phyloP scores from a whole-genome alignment of 2,797 vertebrate species.

The Onychomys leucogaster region DNA sequence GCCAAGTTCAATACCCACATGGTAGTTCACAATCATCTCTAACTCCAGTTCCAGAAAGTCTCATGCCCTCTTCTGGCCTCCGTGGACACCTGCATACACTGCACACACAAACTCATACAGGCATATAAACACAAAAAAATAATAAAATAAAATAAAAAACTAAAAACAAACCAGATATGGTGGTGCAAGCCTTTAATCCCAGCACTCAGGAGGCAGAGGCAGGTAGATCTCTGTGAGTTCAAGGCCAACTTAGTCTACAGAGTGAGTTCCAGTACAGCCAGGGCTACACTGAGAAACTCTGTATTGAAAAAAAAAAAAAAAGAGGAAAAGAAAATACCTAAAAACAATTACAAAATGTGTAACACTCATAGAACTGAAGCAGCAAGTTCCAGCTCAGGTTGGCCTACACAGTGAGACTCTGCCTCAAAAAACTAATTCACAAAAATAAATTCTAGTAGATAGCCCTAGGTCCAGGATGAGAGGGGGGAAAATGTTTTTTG shows the following conservation, averaged over 20 bases:
- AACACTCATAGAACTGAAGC: background rate
- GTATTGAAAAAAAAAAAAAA: background rate
- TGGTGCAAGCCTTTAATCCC: too few species aligned
- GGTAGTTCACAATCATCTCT: background rate
- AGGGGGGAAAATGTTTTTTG: background rate
- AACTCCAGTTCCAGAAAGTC: background rate
- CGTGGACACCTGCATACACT: background rate
- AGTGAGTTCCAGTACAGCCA: too few species aligned
- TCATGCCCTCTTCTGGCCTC: background rate
- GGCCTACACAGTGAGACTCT: background rate
- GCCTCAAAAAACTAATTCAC: background rate
- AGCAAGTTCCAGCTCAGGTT: background rate
- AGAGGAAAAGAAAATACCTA: background rate
- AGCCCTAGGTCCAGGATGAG: background rate
- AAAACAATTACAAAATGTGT: background rate
- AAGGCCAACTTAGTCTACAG: too few species aligned
- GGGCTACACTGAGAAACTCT: too few species aligned
- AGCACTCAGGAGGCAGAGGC: too few species aligned
- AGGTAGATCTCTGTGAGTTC: too few species aligned
- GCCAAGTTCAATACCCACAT: background rate
- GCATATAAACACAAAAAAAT: background rate
- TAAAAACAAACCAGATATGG: background rate
- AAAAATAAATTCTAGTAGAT: background rate
- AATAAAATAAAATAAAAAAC: background rate
- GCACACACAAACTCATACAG: background rate